These are phyloP conservation scores for Ivindomyrus marchei DNA, from an alignment of 2,113 vertebrate genomes.

Conservation along the genomic window DNA sequence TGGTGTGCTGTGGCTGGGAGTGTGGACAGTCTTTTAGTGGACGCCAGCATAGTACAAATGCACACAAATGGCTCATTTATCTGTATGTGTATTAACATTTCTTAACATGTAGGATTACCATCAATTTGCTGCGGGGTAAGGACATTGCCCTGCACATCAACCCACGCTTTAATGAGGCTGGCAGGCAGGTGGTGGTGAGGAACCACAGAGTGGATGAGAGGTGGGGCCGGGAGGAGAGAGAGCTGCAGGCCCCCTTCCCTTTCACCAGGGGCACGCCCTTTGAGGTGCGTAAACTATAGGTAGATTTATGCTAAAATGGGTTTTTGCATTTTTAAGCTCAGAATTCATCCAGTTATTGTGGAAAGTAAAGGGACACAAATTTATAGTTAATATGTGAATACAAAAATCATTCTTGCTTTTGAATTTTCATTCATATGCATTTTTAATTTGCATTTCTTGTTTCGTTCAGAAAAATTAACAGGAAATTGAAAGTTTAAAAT, in stretches of 20 bases:
- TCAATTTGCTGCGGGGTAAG: slow-evolving; percentile 65
- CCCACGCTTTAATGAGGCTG: slow-evolving; percentile 60
- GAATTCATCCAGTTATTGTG: background rate
- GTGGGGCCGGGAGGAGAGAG: slow-evolving; percentile 64
- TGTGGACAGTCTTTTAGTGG: background rate
- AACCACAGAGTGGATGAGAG: slow-evolving; percentile 59
- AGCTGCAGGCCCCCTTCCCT: slow-evolving; percentile 55
- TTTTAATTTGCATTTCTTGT: background rate
- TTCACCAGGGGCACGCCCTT: slow-evolving; percentile 58
- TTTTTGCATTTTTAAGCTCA: background rate
- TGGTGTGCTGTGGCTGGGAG: background rate
- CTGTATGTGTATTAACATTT: background rate
- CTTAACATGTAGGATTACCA: slow-evolving; percentile 54
- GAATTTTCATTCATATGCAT: background rate
- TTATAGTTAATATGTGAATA: background rate
- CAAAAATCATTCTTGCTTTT: background rate
- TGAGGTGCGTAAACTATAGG: slow-evolving; percentile 47
- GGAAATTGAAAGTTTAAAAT: background rate
- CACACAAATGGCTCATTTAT: background rate
- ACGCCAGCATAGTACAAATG: background rate
- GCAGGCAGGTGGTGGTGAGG: slow-evolving; percentile 58
- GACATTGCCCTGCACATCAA: slow-evolving; percentile 69
- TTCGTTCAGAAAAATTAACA: background rate
- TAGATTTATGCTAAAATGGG: background rate
- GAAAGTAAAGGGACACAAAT: background rate